Conservation (phyloP, 2,888 invertebrate genomes). For the Peribatodes rhomboidaria region DNA sequence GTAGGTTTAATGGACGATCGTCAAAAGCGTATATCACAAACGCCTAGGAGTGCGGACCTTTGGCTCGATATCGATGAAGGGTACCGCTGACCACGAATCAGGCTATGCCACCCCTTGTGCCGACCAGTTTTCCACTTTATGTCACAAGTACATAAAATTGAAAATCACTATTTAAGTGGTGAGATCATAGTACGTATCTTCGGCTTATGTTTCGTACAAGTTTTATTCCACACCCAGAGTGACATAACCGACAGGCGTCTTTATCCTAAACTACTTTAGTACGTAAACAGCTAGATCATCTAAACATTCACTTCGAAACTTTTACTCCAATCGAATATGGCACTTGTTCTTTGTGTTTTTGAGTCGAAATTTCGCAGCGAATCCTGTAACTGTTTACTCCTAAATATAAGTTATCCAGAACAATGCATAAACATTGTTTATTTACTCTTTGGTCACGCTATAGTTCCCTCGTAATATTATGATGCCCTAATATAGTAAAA, state of each 20-base stretch:
- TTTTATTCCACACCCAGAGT: constrained; percentile 14
- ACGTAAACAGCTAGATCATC: constrained; percentile 30
- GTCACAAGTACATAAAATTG: background rate
- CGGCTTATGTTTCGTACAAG: background rate
- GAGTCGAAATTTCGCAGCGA: constrained; percentile 37
- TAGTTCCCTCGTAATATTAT: constrained; percentile 27
- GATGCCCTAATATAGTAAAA: constrained; percentile 35
- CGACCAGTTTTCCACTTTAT: constrained; percentile 9
- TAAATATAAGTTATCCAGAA: constrained; percentile 86
- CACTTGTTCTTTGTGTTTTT: constrained; percentile 23
- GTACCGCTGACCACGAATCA: constrained; percentile 30
- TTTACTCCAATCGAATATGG: constrained; percentile 31
- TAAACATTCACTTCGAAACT: constrained; percentile 29
- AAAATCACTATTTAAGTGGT: background rate
- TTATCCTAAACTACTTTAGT: constrained; percentile 39
- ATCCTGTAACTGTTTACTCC: constrained; percentile 60
- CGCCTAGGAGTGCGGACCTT: constrained; percentile 55
- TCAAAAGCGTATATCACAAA: constrained; percentile 85
- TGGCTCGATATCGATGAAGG: constrained; percentile 26
- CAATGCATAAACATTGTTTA: constrained; percentile 63
- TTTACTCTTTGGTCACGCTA: constrained; percentile 34
- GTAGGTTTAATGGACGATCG: constrained; percentile 79
- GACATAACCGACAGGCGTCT: constrained; percentile 30
- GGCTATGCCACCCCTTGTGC: constrained; percentile 24
- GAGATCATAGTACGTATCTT: constrained; percentile 13